These are phyloP conservation scores for Arrhopalites spinosus DNA, from an alignment of 2,888 invertebrate species.

Conservation along the genomic window DNA sequence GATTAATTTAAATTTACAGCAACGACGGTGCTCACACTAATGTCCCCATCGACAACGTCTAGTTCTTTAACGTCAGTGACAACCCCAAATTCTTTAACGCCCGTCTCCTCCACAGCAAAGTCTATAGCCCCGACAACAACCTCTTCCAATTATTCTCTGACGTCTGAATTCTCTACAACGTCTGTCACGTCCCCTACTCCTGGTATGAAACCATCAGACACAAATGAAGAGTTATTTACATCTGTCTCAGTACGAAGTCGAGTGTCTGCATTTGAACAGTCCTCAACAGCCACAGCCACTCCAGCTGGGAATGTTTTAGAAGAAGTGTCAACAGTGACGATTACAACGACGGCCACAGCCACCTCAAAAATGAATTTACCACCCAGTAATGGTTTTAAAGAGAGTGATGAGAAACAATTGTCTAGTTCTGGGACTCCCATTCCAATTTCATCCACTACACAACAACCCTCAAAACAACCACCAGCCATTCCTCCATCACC, in stretches of 20 bases:
- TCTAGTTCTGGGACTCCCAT: neutral
- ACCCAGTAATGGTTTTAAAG: neutral
- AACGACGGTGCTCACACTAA: constrained; percentile 44
- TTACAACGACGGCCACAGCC: constrained; percentile 7
- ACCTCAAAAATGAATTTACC: constrained; percentile 3
- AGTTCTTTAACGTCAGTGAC: constrained; percentile 54
- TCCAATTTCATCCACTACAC: neutral
- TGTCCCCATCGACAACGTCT: constrained; percentile 54
- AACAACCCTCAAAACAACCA: constrained; percentile 18
- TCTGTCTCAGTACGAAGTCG: constrained; percentile 50
- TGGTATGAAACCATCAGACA: constrained; percentile 31
- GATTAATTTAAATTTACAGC: too few species aligned
- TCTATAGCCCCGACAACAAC: constrained; percentile 52
- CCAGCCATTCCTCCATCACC: constrained; percentile 50
- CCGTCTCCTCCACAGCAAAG: constrained; percentile 51
- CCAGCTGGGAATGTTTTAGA: neutral
- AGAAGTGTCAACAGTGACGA: neutral
- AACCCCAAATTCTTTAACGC: constrained; percentile 54
- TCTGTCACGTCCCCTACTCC: constrained; percentile 54
- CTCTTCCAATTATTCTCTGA: constrained; percentile 54
- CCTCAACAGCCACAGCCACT: constrained; percentile 15
- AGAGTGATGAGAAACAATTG: neutral
- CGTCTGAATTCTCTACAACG: constrained; percentile 54
- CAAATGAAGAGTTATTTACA: constrained; percentile 51
- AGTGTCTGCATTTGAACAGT: constrained; percentile 46